Base-by-base conservation (phyloP, 2,888 invertebrate genomes). In the Catocala nupta region DNA sequence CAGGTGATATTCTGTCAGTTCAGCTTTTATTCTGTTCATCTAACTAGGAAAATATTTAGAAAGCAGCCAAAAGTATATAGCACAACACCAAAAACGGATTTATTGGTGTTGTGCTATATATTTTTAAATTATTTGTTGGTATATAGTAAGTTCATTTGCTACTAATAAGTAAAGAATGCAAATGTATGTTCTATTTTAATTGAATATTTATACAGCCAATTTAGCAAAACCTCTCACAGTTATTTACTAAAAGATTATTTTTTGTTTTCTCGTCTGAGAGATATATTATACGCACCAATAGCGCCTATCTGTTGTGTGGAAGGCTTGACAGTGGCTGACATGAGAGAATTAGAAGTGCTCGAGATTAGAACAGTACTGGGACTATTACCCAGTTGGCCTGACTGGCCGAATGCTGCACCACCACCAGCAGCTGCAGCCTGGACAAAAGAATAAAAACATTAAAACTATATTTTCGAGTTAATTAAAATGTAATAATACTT, bases 321-420 rank as follows among this genome's bases (percentile, higher is more conserved):
- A 8, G 97, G 96, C 83, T 98, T 98, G 56, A 98, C 97, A 65
- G 97, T 97, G 44, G 97, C 96, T 5, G 98, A 97, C 98, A 98
- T 98, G 76, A 98, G 95, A 43, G 97, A 97, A 89, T 98, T 98
- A 64, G 98, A 97, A 61, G 97, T 97, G 70, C 98, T 97, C 45
- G 98, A 97, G 75, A 98, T 98, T 79, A 98, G 96, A 77, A 98
- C 97, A 13, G 98, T 98, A 83, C 96, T 98, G 55, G 97, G 98
- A 88, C 97, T 98, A 85, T 96, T 97, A 71, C 96, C 95, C 74
- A 97, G 95, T 83, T 97, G 97, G 80, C 97, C 97, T 55, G 96
- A 97, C 85, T 97, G 97, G 13, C 97, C 97, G 83, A 97, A 97
- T 11, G 96, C 96, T 34, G 96, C 96, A 49, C 96, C 96, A 63